Percentiles rank a stretch among this genome's conserved stretches.
phyloP scores from a whole-genome alignment of 2,888 invertebrate species.

The Pomacea canaliculata region DNA sequence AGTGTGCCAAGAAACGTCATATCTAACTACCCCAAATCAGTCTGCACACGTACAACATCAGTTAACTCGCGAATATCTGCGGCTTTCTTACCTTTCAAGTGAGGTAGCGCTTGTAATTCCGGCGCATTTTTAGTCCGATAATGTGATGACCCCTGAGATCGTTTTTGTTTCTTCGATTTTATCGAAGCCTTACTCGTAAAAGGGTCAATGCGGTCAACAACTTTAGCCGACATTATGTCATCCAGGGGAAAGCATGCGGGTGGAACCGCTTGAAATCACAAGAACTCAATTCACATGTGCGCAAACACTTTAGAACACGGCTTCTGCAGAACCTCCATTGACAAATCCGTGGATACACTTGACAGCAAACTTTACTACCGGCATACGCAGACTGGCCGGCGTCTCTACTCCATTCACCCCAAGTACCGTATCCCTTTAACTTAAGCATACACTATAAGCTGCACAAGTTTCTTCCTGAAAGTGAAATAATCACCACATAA shows the following conservation, averaged over 20 bases:
- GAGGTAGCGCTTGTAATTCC: conserved; percentile 94
- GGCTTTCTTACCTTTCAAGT: conserved; percentile 86
- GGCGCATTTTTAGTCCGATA: conserved; percentile 98
- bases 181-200: conserved; percentile 92
- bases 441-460: conserved; percentile 16
- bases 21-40: conserved; percentile 7
- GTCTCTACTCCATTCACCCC: conserved; percentile 21
- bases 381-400: conserved; percentile 14
- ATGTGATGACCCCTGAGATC: conserved; percentile 98
- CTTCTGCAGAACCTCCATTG: conserved; percentile 34
- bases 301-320: conserved; percentile 30
- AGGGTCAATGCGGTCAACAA: conserved; percentile 98
- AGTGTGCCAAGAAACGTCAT: conserved; percentile 27
- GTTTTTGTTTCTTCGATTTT: conserved; percentile 98
- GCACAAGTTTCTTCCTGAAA: conserved; percentile 8
- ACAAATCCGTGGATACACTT: conserved; percentile 44
- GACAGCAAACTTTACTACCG: conserved; percentile 32
- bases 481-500: conserved; percentile 20
- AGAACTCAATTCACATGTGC: conserved; percentile 36
- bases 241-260: conserved; percentile 27
- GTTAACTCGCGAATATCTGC: background rate
- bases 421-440: conserved; percentile 9
- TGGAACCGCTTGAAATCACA: conserved; percentile 30
- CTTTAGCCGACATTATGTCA: conserved; percentile 73
- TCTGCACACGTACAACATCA: too few relatives aligned